phyloP scores from a whole-genome alignment of 2,888 invertebrate species.

The Synergus japonicus region DNA sequence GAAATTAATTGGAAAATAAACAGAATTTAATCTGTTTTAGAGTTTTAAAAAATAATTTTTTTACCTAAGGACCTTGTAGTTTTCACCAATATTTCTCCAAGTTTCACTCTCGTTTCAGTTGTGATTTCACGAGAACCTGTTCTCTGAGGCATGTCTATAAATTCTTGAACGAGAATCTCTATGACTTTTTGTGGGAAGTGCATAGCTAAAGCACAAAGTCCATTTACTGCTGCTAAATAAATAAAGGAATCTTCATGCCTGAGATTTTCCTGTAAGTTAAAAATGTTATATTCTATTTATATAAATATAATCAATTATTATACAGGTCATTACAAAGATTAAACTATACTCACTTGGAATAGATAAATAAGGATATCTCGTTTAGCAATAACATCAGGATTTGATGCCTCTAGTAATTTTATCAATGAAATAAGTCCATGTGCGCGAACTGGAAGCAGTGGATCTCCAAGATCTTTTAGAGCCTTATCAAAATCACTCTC shows the following conservation, averaged over 20 bases:
- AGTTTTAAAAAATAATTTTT: conserved; percentile 52
- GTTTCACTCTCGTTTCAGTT: conserved; percentile 84
- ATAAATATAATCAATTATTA: not conserved
- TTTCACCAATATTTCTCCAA: conserved; percentile 89
- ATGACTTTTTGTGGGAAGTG: conserved; percentile 85
- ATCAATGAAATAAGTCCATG: conserved; percentile 88
- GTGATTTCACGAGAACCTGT: conserved; percentile 76
- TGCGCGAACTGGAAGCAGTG: conserved; percentile 87
- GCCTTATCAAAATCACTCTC: conserved; percentile 81
- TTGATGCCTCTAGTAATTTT: conserved; percentile 84
- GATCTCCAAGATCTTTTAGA: conserved; percentile 84
- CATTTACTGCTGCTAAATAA: conserved; percentile 88
- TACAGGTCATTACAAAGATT: not conserved
- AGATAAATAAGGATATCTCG: conserved; percentile 84
- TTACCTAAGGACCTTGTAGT: conserved; percentile 85
- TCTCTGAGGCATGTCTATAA: conserved; percentile 75
- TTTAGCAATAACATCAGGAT: conserved; percentile 82
- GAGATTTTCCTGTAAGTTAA: conserved; percentile 82
- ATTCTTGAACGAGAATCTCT: conserved; percentile 84
- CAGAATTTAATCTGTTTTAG: not conserved
- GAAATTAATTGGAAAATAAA: conserved; percentile 59
- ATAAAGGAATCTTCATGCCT: conserved; percentile 89
- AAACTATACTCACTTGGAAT: conserved; percentile 81
- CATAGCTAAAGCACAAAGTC: conserved; percentile 84
- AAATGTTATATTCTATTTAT: not conserved